Evolutionary conservation across 2,888 invertebrate species (phyloP), one percentile per base, ranked within the genome.

Genomic region (Perizoma affinitatum): DNA sequence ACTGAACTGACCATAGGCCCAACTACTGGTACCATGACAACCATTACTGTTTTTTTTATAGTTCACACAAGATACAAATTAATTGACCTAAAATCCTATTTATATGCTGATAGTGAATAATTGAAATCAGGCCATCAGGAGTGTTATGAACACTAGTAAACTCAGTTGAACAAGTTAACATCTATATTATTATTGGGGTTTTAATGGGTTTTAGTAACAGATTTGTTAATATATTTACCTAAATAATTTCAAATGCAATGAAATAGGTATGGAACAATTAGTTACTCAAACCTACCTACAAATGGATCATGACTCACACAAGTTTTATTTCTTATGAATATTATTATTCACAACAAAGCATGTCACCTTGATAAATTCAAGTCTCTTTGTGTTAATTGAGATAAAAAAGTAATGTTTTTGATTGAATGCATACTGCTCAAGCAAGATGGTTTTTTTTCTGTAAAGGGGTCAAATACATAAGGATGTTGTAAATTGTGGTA

Each of bases 361-460:
- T 55, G 57, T 60, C 54, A 57, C 62, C 51, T 64, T 57, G 54
- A 59, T 56, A 41, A 7, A 49, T 61, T 41, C 11, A 22, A 40
- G 36, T 46, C 47, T 57, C 56, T 62, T 66, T 61, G 58, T 63
- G 58, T 55, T 40, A 46, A 63, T 5, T 65, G 10, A 36, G 61
- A 51, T 33, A 50, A 52, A 58, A 58, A 52, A 52, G 4, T 10
- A 51, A 54, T 38, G 36, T 42, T n/a, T 6, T 45, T 42, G 9
- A 56, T 44, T 36, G 34, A 48, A 52, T 52, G 52, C 47, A 43
- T 54, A 6, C 43, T 11, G 7, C 38, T 7, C 6, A 4, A 5
- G 38, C 4, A 42, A 41, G 10, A 5, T 2, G 38, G n/a, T n/a
- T n/a, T 11, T 6, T 5, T 34, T 56, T 47, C 48, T 10, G n/a